phyloP scores from a whole-genome alignment of 2,888 invertebrate species.

The Neocrepidodera transversa region DNA sequence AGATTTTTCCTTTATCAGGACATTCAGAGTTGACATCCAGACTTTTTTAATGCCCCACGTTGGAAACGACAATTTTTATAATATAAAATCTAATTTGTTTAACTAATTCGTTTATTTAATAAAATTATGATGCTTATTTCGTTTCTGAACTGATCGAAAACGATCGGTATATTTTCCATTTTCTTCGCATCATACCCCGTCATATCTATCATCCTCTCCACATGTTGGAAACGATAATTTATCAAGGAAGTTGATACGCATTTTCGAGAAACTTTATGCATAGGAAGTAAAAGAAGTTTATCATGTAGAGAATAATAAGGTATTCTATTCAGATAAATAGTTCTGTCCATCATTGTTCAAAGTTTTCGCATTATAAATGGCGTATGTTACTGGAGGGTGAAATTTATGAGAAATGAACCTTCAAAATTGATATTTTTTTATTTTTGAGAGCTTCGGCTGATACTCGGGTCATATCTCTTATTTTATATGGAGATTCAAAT shows the following conservation, averaged over 20 bases:
- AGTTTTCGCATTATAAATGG: conserved; percentile 55
- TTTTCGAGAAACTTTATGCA: conserved; percentile 33
- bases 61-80: no score
- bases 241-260: conserved; percentile 37
- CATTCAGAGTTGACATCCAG: no score
- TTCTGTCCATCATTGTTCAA: conserved; percentile 59
- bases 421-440: conserved; percentile 50
- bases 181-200: conserved; percentile 17
- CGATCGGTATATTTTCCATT: conserved; percentile 25
- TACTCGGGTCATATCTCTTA: conserved; percentile 1
- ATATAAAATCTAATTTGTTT: no score
- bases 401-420: conserved; percentile 61
- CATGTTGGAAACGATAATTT: conserved; percentile 31
- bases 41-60: no score
- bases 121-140: no score
- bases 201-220: conserved; percentile 31
- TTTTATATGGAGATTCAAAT: conserved; percentile 9
- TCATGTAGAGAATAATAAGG: conserved; percentile 56
- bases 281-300: conserved; percentile 46
- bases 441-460: conserved; percentile 16
- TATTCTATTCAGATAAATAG: conserved; percentile 56
- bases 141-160: conserved; percentile 22
- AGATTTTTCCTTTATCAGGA: no score
- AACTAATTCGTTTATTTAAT: no score
- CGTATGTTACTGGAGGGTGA: conserved; percentile 55